Evolutionary conservation across 2,797 vertebrate genomes (phyloP).

Genomic region (Chelon labrosus): DNA sequence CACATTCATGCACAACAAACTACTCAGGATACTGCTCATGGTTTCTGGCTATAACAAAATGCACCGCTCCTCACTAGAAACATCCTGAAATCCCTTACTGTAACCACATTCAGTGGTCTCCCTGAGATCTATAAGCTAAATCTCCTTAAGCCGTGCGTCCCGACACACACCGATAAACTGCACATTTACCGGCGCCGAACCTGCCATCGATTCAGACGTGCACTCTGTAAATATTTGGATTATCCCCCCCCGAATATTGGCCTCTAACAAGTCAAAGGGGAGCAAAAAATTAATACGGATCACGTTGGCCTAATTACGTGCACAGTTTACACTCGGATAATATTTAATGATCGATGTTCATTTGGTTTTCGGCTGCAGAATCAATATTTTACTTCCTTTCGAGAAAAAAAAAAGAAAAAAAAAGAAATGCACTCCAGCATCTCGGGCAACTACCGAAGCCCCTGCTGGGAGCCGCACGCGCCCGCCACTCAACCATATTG

Average conservation of each 20-base stretch:
- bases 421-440: slow-evolving; percentile 52
- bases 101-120: not conserved
- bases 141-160: not conserved
- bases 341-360: slow-evolving; percentile 72
- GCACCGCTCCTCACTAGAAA: too few species aligned
- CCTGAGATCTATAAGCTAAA: slow-evolving; percentile 17
- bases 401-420: too few species aligned
- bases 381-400: slow-evolving; percentile 64
- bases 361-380: slow-evolving; percentile 61
- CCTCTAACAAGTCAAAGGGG: slow-evolving; percentile 61
- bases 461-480: not conserved
- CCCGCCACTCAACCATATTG: slow-evolving; percentile 1
- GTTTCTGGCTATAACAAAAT: too few species aligned
- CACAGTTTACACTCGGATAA: slow-evolving; percentile 60
- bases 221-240: slow-evolving; percentile 60
- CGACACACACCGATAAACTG: slow-evolving; percentile 27
- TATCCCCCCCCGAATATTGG: slow-evolving; percentile 28
- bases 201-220: slow-evolving; percentile 29
- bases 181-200: slow-evolving; percentile 35
- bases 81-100: too few species aligned
- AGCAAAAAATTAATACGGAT: slow-evolving; percentile 58
- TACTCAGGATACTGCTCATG: too few species aligned
- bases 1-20: too few species aligned
- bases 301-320: slow-evolving; percentile 49
- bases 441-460: slow-evolving; percentile 30